A percentile compares a stretch with the other conserved stretches of the same genome.
Conservation (phyloP, 2,888 invertebrate species). For the Acleris laterana region DNA sequence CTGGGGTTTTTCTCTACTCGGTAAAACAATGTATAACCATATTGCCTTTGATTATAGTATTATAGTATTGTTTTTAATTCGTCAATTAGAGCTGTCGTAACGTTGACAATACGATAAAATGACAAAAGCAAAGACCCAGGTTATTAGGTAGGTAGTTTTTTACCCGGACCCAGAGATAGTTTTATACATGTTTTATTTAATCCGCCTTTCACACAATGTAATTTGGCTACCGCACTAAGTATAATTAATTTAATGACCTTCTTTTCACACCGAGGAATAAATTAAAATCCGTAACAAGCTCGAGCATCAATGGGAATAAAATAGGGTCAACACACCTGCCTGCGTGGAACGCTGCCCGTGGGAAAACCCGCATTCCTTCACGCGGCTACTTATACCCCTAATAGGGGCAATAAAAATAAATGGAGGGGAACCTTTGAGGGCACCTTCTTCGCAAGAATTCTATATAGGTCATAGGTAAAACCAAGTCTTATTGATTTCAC, state of each 20-base stretch:
- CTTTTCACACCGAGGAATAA: constrained; percentile 1
- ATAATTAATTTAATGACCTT: neutral
- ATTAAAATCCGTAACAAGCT: constrained; percentile 11
- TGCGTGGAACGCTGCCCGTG: constrained; percentile 54
- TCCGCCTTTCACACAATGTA: too few species aligned
- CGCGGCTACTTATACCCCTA: constrained; percentile 45
- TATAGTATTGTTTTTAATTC: too few species aligned
- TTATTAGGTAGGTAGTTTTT: too few species aligned
- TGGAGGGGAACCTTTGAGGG: constrained; percentile 44
- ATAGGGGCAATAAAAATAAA: constrained; percentile 54
- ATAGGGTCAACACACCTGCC: constrained; percentile 49
- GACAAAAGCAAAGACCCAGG: too few species aligned
- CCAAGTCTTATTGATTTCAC: constrained; percentile 30
- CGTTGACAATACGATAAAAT: too few species aligned
- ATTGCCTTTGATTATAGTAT: too few species aligned
- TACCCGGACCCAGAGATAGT: too few species aligned
- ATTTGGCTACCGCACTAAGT: too few species aligned
- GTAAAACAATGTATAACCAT: neutral
- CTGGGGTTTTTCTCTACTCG: neutral
- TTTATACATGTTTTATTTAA: too few species aligned
- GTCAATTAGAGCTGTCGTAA: too few species aligned
- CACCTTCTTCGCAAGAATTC: constrained; percentile 45
- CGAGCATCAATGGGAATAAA: constrained; percentile 39
- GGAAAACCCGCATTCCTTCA: constrained; percentile 48
- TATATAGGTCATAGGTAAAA: constrained; percentile 48